These are phyloP conservation scores for Pleuronectes platessa DNA, from an alignment of 2,113 vertebrate genomes.

Conservation along the genomic window DNA sequence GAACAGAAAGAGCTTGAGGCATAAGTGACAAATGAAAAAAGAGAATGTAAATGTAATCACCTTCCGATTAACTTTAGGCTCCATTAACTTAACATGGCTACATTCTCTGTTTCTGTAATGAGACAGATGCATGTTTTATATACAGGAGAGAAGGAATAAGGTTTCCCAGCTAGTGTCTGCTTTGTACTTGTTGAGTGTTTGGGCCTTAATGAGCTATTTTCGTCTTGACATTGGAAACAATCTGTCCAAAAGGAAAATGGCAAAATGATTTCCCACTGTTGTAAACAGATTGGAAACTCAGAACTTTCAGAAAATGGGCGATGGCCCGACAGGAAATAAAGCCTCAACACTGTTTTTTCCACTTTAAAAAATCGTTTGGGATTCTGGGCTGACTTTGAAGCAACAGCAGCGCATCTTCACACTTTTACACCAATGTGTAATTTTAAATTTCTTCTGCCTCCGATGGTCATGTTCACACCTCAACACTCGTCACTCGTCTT, in stretches of 20 bases:
- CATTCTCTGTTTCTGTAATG: background rate
- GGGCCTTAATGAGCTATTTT: conserved; percentile 7
- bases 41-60: background rate
- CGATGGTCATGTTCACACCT: conserved; percentile 37
- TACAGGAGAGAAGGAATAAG: background rate
- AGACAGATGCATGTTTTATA: background rate
- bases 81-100: conserved; percentile 1
- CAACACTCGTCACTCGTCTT: conserved; percentile 32
- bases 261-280: background rate
- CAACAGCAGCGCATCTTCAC: too few relatives aligned
- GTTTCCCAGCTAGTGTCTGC: background rate
- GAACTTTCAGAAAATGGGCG: background rate
- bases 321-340: background rate
- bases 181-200: background rate
- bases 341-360: background rate
- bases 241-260: background rate
- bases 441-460: conserved; percentile 3
- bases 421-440: background rate
- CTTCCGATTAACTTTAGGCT: conserved; percentile 10
- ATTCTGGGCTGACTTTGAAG: too few relatives aligned
- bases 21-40: background rate
- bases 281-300: background rate
- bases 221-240: background rate
- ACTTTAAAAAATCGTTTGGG: too few relatives aligned
- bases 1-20: background rate